A percentile compares a stretch with the other conserved stretches of the same genome.
phyloP scores from a whole-genome alignment of 2,888 invertebrate genomes.

The Clanis bilineata region DNA sequence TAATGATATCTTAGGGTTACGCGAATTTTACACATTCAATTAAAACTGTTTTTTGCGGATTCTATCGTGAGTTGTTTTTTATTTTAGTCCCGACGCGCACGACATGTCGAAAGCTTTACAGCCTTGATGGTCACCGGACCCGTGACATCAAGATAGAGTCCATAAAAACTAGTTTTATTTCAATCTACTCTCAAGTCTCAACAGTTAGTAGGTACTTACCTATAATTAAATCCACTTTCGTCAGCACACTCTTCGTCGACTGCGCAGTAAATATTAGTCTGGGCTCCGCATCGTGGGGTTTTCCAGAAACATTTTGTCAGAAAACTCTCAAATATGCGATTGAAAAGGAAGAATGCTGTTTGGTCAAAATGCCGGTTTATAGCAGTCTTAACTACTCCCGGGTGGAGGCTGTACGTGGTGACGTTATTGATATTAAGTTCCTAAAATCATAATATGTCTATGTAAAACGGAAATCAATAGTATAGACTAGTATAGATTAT shows the following conservation, averaged over 20 bases:
- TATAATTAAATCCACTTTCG: constrained; percentile 72
- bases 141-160: too few relatives aligned
- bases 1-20: too few relatives aligned
- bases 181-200: background rate
- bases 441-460: constrained; percentile 26
- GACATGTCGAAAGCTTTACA: too few relatives aligned
- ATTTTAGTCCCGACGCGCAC: too few relatives aligned
- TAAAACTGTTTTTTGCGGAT: too few relatives aligned
- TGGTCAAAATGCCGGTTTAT: constrained; percentile 75
- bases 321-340: constrained; percentile 29
- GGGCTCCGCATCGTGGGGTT: constrained; percentile 83
- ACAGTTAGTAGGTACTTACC: constrained; percentile 33
- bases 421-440: constrained; percentile 51
- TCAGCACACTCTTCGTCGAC: constrained; percentile 77
- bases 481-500: too few relatives aligned
- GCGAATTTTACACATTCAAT: too few relatives aligned
- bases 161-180: too few relatives aligned
- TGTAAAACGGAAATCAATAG: too few relatives aligned
- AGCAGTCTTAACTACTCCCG: constrained; percentile 82
- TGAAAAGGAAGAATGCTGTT: constrained; percentile 30
- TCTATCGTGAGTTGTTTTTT: too few relatives aligned
- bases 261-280: constrained; percentile 85
- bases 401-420: constrained; percentile 79
- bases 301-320: constrained; percentile 60
- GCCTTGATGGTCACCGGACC: too few relatives aligned